Base-by-base conservation (phyloP, 1,140 invertebrate species). In the Parasteatoda tepidariorum region DNA sequence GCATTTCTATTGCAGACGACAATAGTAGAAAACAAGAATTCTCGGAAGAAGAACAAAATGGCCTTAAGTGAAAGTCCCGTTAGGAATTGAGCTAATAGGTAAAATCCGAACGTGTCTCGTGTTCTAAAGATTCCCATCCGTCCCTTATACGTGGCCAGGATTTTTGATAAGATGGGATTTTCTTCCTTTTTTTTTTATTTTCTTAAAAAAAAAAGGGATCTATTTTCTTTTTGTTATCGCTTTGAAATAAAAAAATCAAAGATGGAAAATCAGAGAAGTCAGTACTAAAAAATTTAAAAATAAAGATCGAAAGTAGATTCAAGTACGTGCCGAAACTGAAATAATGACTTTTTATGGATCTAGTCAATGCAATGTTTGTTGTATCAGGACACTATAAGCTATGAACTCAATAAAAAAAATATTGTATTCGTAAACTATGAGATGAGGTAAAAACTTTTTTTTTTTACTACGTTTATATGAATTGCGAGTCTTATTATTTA, bases 31-130 rank as follows among this genome's bases (percentile, higher is more conserved):
- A 9, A 48, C 4, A 48, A 48, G 38, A 48, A 48, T 48, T 48
- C 38, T 48, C 9, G 38, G 38, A 18, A 48, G 18, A 13, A 48
- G 75, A 57, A 66, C 61, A 30, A 66, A 79, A 79, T 31, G 30
- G 30, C 64, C 28, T 30, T 79, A 79, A 79, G 76, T 79, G 76
- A 68, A 67, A 68, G 76, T 68, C 62, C 76, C 76, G 26, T 15
- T 9, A 57, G 62, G 64, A 68, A 26, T 33, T 13, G 26, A 59
- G 64, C 41, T 64, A 68, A 79, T 68, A 64, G 76, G 48, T 34
- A 34, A 79, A 79, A 79, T 68, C 64, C 24, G 76, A 26, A 79
- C 76, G 76, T 79, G 76, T 54, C 59, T 22, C 2, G 74, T 11
- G 9, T 41, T 4, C 33, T 13, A 48, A 22, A n/a, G 13, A 18